These are phyloP conservation scores for Seira sanloemensis DNA, from an alignment of 2,888 invertebrate genomes.

Conservation along the genomic window DNA sequence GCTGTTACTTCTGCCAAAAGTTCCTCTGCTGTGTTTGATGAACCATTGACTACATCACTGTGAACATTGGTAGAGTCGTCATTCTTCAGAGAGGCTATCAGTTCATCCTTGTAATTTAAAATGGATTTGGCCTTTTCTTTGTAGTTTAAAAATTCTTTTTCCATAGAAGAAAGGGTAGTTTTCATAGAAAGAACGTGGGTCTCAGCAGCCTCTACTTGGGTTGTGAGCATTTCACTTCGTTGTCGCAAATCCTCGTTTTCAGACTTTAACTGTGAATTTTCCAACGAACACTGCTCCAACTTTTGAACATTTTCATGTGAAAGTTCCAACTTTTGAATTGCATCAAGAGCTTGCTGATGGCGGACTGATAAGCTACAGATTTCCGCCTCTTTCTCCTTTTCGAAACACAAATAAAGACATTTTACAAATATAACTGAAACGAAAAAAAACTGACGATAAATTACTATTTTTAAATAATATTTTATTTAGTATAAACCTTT, in stretches of 20 bases:
- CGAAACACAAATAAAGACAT: neutral
- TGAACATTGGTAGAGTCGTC: slow-evolving; percentile 34
- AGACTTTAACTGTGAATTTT: slow-evolving; percentile 63
- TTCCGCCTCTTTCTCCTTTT: slow-evolving; percentile 66
- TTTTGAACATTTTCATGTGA: slow-evolving; percentile 66
- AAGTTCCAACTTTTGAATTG: slow-evolving; percentile 67
- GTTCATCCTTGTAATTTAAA: slow-evolving; percentile 85
- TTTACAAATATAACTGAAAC: neutral
- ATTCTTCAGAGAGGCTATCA: slow-evolving; percentile 81
- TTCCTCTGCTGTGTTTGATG: slow-evolving; percentile 53
- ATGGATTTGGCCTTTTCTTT: slow-evolving; percentile 87
- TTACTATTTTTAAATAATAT: too few species aligned
- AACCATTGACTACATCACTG: neutral
- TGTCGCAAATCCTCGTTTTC: slow-evolving; percentile 61
- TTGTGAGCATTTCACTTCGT: slow-evolving; percentile 32
- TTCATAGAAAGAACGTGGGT: slow-evolving; percentile 65
- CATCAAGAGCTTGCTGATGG: slow-evolving; percentile 68
- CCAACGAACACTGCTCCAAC: slow-evolving; percentile 67
- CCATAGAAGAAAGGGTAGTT: slow-evolving; percentile 58
- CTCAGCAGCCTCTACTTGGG: slow-evolving; percentile 49
- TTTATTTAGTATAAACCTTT: slow-evolving; percentile 23
- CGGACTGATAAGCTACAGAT: slow-evolving; percentile 47
- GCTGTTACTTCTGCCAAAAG: slow-evolving; percentile 68
- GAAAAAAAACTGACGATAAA: neutral
- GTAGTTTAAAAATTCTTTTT: slow-evolving; percentile 83